phyloP scores from a whole-genome alignment of 2,888 invertebrate genomes.

The Orthosia gracilis region DNA sequence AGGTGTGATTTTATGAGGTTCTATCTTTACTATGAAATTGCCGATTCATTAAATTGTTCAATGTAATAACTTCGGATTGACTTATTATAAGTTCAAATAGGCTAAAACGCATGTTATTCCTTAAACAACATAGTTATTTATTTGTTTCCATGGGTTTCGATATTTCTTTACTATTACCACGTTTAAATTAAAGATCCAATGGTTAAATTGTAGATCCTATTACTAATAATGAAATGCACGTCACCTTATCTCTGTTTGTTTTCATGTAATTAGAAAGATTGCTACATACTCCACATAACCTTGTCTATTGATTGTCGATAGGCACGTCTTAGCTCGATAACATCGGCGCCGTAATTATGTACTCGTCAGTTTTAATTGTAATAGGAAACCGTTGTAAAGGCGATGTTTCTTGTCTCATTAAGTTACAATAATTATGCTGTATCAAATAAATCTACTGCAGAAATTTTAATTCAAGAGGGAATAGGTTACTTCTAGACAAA shows the following conservation, averaged over 20 bases:
- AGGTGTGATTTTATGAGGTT: neutral
- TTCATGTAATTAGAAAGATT: slow-evolving; percentile 52
- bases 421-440: neutral
- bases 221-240: slow-evolving; percentile 16
- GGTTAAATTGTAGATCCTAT: neutral
- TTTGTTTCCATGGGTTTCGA: too few relatives aligned
- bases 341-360: slow-evolving; percentile 40
- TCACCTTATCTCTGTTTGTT: slow-evolving; percentile 51
- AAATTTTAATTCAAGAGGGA: neutral
- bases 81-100: too few relatives aligned
- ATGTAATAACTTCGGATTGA: too few relatives aligned
- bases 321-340: slow-evolving; percentile 54
- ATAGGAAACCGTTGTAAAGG: slow-evolving; percentile 37
- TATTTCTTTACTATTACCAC: too few relatives aligned
- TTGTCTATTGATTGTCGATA: slow-evolving; percentile 52
- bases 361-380: slow-evolving; percentile 47
- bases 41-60: too few relatives aligned
- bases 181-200: too few relatives aligned
- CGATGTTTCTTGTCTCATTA: slow-evolving; percentile 34
- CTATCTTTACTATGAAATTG: too few relatives aligned
- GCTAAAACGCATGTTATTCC: too few relatives aligned
- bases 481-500: too few relatives aligned
- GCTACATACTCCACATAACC: slow-evolving; percentile 25
- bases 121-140: too few relatives aligned
- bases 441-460: neutral